phyloP scores from a whole-genome alignment of 2,797 vertebrate species.

The Malacoraja senta region DNA sequence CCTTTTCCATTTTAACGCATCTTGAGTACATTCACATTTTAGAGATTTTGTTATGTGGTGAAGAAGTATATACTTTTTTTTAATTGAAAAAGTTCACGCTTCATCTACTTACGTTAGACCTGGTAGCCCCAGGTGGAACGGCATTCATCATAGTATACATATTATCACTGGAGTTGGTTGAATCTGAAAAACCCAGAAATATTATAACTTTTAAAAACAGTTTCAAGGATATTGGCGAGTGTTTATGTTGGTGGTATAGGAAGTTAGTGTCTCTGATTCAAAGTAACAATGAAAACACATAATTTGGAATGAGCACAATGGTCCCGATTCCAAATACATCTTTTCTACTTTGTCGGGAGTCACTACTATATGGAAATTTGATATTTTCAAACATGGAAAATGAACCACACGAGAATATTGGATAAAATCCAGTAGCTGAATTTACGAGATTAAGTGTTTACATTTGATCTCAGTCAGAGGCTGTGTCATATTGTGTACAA shows the following conservation, averaged over 20 bases:
- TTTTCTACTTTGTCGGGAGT: neutral
- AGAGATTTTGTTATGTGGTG: neutral
- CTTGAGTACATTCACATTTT: neutral
- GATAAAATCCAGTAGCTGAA: neutral
- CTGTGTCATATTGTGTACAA: too few species aligned
- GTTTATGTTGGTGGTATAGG: neutral
- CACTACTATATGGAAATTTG: neutral
- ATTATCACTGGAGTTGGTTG: conserved; percentile 96
- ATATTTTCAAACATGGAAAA: neutral
- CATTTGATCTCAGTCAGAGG: neutral
- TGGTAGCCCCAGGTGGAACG: conserved; percentile 84
- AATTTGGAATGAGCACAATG: neutral
- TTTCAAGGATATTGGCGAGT: neutral
- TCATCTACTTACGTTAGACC: conserved; percentile 78
- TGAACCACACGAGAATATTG: neutral
- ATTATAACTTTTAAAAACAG: neutral
- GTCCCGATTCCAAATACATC: neutral
- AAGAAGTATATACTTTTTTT: neutral
- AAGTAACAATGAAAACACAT: neutral
- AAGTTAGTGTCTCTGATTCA: neutral
- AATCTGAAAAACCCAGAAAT: conserved; percentile 65
- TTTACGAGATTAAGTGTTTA: neutral
- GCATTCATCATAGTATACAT: conserved; percentile 98
- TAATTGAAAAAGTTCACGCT: neutral
- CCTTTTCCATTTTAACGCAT: too few species aligned